These are phyloP conservation scores for Drosophila algonquin DNA, from an alignment of 2,888 invertebrate species.

Conservation along the genomic window DNA sequence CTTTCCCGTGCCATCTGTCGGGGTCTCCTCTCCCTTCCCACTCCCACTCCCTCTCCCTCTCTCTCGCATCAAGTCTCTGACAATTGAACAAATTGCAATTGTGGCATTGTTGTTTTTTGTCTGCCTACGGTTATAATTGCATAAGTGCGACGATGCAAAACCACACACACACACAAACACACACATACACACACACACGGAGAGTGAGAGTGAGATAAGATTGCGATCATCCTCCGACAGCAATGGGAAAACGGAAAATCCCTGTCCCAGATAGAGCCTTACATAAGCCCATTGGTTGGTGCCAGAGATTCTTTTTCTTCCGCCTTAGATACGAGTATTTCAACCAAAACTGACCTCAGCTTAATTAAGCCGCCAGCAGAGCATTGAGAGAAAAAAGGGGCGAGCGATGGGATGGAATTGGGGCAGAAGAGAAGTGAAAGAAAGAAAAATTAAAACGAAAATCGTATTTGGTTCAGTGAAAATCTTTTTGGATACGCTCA, in stretches of 20 bases:
- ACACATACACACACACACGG: too few relatives aligned
- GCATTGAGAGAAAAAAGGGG: constrained; percentile 16
- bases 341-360: constrained; percentile 28
- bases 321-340: constrained; percentile 13
- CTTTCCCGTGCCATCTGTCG: constrained; percentile 17
- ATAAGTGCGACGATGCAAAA: constrained; percentile 64
- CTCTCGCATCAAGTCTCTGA: constrained; percentile 16
- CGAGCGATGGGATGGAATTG: constrained; percentile 1
- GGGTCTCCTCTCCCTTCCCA: background rate
- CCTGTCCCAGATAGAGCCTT: background rate
- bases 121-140: constrained; percentile 70
- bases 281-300: constrained; percentile 8
- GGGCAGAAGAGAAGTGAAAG: constrained; percentile 25
- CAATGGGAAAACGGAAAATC: constrained; percentile 23
- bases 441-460: constrained; percentile 32
- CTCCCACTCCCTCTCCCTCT: too few relatives aligned
- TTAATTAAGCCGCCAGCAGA: constrained; percentile 38
- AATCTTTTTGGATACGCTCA: constrained; percentile 41
- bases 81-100: constrained; percentile 45
- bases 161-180: constrained; percentile 6
- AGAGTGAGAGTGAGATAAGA: constrained; percentile 4
- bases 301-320: constrained; percentile 25
- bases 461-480: constrained; percentile 45
- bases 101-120: constrained; percentile 39
- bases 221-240: constrained; percentile 34